Percentiles rank a stretch among this genome's conserved stretches.
Evolutionary conservation across 2,113 vertebrate genomes (phyloP).

Genomic region (Chlamydotis undulata): DNA sequence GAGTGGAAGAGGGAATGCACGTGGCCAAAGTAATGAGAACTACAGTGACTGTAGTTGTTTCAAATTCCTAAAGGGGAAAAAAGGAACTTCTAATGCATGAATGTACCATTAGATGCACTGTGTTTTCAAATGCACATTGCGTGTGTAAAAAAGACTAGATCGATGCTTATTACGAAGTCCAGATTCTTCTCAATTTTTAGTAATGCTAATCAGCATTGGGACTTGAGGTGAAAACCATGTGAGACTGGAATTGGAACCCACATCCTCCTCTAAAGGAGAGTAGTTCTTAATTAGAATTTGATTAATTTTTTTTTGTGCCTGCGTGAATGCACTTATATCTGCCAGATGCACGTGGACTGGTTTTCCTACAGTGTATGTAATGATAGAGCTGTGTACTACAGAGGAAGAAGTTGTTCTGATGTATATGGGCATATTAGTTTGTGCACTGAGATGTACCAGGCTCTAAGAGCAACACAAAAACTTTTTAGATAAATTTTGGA

Average conservation of each 20-base stretch:
- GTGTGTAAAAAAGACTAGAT: background rate
- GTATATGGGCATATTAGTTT: background rate
- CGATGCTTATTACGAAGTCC: background rate
- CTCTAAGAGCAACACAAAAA: background rate
- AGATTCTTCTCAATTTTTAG: background rate
- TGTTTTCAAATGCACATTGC: background rate
- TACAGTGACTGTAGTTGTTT: background rate
- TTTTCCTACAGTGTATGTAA: background rate
- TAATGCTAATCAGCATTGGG: background rate
- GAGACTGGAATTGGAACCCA: background rate
- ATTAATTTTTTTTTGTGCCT: background rate
- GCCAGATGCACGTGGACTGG: background rate
- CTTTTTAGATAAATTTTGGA: background rate
- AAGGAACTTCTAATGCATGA: background rate
- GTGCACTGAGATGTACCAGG: background rate
- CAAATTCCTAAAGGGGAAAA: background rate
- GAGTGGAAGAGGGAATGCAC: background rate
- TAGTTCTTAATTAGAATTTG: background rate
- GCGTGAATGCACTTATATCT: background rate
- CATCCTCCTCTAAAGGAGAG: background rate
- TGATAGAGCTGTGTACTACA: background rate
- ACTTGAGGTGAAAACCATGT: background rate
- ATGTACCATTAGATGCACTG: background rate
- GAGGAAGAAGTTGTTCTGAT: background rate
- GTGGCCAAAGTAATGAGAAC: background rate